Base-by-base conservation (phyloP, 2,888 invertebrate genomes). In the Mesoligia furuncula region DNA sequence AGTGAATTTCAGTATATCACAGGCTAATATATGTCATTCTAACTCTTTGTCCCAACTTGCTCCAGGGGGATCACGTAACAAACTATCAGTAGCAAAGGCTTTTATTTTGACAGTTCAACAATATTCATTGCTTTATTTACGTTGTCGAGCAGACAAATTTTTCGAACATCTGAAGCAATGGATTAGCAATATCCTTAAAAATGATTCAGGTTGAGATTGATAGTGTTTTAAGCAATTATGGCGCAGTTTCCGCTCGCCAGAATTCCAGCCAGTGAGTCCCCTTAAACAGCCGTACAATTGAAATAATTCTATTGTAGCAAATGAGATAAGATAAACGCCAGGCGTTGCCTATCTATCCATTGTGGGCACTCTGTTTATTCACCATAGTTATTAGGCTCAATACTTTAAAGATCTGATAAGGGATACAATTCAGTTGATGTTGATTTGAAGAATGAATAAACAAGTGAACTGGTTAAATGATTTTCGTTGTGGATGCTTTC, bases 311-410 rank as follows among this genome's bases (percentile, higher is more conserved):
- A 87, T 90, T 90, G 88, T 88, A 79, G 86, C 81, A 86, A 83
- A 92, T 89, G 87, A 90, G 92, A 91, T 89, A 81, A 90, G 87
- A 87, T 88, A 79, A 86, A 88, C 85, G 79, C 61, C 64, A 75
- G 71, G 78, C 83, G 72, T 72, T 73, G 71, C 70, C 82, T 81
- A 81, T 84, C 84, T 77, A 77, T 27, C 77, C 79, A 82, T 84
- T 87, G 85, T 84, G 75, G 80, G 67, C 64, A 75, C 59, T 77
- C 70, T 66, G 75, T 78, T 82, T 85, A 78, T 73, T 78, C 54
- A 59, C 57, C 24, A 39, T 39, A 64, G 61, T 76, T 82, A 85
- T 81, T 81, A 85, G 62, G 51, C 24, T 72, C 62, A 67, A 67
- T 82, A 78, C 61, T 51, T 73, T 48, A 36, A 78, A 74, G 75